These are phyloP conservation scores for Trematomus bernacchii DNA, from an alignment of 2,797 vertebrate species.

Conservation along the genomic window DNA sequence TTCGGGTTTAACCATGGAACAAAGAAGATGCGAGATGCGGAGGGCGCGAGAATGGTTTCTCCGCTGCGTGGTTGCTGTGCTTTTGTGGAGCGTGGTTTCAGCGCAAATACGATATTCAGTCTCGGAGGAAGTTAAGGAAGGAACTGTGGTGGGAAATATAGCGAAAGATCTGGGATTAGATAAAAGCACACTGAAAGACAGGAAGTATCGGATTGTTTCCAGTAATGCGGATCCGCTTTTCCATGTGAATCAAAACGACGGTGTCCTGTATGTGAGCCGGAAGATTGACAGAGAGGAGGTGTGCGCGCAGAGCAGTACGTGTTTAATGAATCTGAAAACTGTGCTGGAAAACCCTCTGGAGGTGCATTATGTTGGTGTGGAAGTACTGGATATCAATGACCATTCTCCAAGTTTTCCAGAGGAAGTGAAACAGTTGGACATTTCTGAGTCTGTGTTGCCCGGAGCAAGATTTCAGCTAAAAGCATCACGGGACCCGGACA, in stretches of 20 bases:
- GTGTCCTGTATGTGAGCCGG: too few relatives aligned
- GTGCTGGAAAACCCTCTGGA: constrained; percentile 83
- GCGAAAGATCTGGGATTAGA: constrained; percentile 84
- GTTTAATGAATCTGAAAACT: constrained; percentile 82
- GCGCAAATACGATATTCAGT: constrained; percentile 81
- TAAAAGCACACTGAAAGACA: constrained; percentile 55
- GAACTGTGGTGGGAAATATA: constrained; percentile 82
- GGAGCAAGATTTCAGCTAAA: constrained; percentile 66
- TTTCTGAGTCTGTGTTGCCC: constrained; percentile 66
- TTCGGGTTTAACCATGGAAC: constrained; percentile 15
- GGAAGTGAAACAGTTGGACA: constrained; percentile 58
- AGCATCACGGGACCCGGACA: constrained; percentile 60
- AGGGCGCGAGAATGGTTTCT: too few relatives aligned
- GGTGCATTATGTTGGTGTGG: constrained; percentile 82
- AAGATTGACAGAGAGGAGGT: too few relatives aligned
- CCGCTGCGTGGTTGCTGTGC: too few relatives aligned
- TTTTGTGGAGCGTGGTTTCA: constrained; percentile 41
- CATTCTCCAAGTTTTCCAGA: constrained; percentile 72
- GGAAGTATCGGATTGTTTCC: constrained; percentile 81
- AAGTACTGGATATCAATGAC: constrained; percentile 85
- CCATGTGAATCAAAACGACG: too few relatives aligned
- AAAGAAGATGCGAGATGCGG: too few relatives aligned
- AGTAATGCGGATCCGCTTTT: too few relatives aligned
- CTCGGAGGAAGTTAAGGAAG: constrained; percentile 79
- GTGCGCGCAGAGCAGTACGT: too few relatives aligned